Evolutionary conservation across 2,888 invertebrate genomes (phyloP), one percentile per base, ranked within the genome.

Genomic region (Ceratothoa steindachneri): DNA sequence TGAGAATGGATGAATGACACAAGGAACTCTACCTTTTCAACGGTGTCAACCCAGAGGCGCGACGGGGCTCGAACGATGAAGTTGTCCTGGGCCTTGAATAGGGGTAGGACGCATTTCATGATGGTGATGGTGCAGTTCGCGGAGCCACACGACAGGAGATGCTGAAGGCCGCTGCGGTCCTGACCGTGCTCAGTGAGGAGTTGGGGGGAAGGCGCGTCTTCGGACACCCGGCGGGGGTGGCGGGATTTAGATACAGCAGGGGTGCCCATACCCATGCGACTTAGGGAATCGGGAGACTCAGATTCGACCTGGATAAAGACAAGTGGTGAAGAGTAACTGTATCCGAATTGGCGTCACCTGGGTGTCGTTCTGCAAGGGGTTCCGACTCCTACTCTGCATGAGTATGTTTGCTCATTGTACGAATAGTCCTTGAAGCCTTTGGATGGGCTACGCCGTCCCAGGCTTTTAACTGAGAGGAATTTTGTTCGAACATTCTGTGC

Each of bases 21-120:
- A n/a, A n/a, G n/a, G n/a, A n/a, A n/a, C n/a, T n/a, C 87, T 82
- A 93, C 90, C 86, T 92, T 90, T 83, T 90, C 90, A 78, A 96
- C 86, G 0, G 95, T 93, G 70, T 90, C 88, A 0, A 92, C 91
- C 84, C 93, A 93, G 78, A 95, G 87, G 80, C 95, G 87, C 0
- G 92, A 90, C 72, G 93, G 87, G 15, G 86, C 82, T 67, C 83
- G 82, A 72, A 95, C 87, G 0, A 91, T 90, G 68, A 96, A 88
- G 81, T 92, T 90, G 80, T 92, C 91, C 30, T 89, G 90, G 79
- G 89, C 89, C 65, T 87, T 84, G 77, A 94, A 83, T 24, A 89
- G 89, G 0, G 90, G 91, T 0, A 93, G 88, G 0, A 87, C 88
- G 82, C 97, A 97, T 60, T 60, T 60, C 71, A 89, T 87, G 71